These are phyloP conservation scores for Hyla sarda DNA, from an alignment of 2,113 vertebrate species.

Conservation along the genomic window DNA sequence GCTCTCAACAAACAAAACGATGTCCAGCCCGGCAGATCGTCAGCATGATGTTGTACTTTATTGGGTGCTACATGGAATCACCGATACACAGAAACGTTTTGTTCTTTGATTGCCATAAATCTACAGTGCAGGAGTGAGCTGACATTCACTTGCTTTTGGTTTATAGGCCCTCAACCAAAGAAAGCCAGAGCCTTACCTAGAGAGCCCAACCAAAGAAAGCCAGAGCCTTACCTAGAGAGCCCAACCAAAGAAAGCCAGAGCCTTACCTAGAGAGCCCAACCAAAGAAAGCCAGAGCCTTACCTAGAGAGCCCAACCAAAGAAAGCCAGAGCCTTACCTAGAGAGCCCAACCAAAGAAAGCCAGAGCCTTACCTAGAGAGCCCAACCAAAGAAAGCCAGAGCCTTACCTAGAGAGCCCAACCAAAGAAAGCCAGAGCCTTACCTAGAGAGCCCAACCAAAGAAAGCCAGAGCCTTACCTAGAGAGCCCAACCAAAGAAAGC, in stretches of 20 bases:
- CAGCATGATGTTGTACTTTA: no score
- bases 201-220: background rate
- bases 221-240: background rate
- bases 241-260: background rate
- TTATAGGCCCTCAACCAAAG: background rate
- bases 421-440: background rate
- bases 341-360: background rate
- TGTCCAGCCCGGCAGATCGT: no score
- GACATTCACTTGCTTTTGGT: no score
- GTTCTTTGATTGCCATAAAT: no score
- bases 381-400: background rate
- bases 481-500: no score
- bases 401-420: background rate
- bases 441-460: background rate
- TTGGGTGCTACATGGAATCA: no score
- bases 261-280: background rate
- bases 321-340: background rate
- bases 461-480: background rate
- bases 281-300: background rate
- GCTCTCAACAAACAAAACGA: no score
- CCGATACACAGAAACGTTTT: no score
- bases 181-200: background rate
- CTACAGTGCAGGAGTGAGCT: no score
- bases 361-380: background rate
- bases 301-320: background rate